These are phyloP conservation scores for Caloenas nicobarica DNA, from an alignment of 2,113 vertebrate genomes.

Conservation along the genomic window DNA sequence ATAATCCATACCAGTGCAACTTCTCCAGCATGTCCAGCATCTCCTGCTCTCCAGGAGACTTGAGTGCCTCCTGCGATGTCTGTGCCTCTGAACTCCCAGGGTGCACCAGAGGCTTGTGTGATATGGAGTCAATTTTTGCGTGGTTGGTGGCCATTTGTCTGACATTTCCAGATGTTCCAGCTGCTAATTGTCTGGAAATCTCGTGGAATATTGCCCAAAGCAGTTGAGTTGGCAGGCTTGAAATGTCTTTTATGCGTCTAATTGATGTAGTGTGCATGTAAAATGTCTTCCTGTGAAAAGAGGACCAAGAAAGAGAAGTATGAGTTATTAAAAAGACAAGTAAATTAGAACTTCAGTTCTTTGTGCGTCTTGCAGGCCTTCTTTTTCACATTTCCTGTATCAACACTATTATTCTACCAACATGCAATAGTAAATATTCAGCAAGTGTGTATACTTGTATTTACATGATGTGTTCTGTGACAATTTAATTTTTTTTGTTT, in stretches of 20 bases:
- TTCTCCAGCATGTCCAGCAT: background rate
- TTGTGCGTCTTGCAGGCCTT: background rate
- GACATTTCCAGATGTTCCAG: slow-evolving; percentile 41
- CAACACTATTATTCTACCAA: background rate
- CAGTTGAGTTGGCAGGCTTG: background rate
- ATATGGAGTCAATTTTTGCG: background rate
- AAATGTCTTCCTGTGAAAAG: background rate
- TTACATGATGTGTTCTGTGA: background rate
- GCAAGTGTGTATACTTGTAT: background rate
- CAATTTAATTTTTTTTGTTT: background rate
- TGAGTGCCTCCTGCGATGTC: background rate
- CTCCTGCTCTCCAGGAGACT: background rate
- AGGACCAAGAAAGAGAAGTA: background rate
- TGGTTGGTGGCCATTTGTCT: slow-evolving; percentile 28
- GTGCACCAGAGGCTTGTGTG: background rate
- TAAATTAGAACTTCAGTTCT: background rate
- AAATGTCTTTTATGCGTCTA: slow-evolving; percentile 15
- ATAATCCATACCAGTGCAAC: background rate
- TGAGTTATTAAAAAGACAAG: background rate
- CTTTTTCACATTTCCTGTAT: background rate
- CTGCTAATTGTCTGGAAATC: slow-evolving; percentile 48
- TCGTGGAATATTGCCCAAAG: slow-evolving; percentile 42
- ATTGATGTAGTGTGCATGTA: slow-evolving; percentile 10
- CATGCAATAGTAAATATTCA: background rate
- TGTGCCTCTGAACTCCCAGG: background rate